Conservation (phyloP, 2,888 invertebrate species). For the Desoria tigrina region DNA sequence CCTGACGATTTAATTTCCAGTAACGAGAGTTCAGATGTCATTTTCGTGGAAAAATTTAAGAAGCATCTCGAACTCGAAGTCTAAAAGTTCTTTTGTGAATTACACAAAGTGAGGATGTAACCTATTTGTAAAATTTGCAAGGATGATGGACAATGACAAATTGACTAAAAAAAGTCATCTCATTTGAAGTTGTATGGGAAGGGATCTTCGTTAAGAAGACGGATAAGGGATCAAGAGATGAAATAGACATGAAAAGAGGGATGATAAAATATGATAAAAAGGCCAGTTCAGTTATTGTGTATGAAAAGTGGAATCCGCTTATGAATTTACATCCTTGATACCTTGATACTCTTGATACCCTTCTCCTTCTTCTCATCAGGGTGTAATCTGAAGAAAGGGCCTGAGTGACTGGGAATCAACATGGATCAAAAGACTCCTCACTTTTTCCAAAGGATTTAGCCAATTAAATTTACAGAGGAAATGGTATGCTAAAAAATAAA, state of each 20-base stretch:
- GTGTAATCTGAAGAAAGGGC: slow-evolving; percentile 8
- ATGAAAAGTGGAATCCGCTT: slow-evolving; percentile 21
- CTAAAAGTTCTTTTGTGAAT: too few species aligned
- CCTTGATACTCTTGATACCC: not conserved
- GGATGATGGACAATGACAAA: too few species aligned
- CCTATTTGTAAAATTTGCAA: too few species aligned
- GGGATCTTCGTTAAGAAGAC: slow-evolving; percentile 14
- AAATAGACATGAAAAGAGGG: slow-evolving; percentile 21
- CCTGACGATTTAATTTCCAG: too few species aligned
- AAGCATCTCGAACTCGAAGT: too few species aligned
- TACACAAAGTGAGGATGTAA: too few species aligned
- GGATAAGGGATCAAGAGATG: slow-evolving; percentile 21
- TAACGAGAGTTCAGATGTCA: too few species aligned
- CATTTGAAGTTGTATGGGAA: too few species aligned
- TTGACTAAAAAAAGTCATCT: too few species aligned
- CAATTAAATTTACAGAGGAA: slow-evolving; percentile 27
- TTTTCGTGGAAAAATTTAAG: too few species aligned
- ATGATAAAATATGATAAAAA: slow-evolving; percentile 22
- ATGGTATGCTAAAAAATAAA: slow-evolving; percentile 20
- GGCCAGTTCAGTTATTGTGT: slow-evolving; percentile 22
- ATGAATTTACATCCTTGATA: slow-evolving; percentile 22
- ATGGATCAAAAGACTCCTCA: slow-evolving; percentile 30
- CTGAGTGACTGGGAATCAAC: slow-evolving; percentile 10
- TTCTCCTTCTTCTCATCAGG: slow-evolving; percentile 15
- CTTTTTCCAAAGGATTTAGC: slow-evolving; percentile 33